Evolutionary conservation across 2,113 vertebrate species (phyloP).

Genomic region (mouse (Mus musculus)): DNA sequence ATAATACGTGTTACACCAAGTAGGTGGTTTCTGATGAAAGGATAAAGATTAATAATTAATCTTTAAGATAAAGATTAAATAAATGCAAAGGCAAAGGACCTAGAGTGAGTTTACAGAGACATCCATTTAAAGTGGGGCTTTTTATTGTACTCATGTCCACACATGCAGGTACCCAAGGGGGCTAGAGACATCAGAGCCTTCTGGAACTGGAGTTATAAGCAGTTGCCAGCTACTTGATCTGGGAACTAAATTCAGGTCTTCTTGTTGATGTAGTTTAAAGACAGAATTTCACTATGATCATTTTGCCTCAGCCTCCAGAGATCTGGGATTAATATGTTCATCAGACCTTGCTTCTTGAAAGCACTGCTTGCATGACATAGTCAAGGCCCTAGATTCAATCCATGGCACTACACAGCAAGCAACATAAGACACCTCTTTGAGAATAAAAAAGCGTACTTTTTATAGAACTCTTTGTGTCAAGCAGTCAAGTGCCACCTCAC

Average conservation of each 20-base stretch:
- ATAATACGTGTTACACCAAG: not conserved
- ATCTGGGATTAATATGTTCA: not conserved
- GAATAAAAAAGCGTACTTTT: constrained; percentile 23
- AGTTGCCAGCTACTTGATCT: not conserved
- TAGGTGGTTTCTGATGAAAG: constrained; percentile 39
- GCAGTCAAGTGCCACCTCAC: not conserved
- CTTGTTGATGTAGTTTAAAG: not conserved
- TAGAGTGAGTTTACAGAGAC: not conserved
- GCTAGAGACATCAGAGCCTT: not conserved
- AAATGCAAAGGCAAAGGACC: not conserved
- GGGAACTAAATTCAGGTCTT: not conserved
- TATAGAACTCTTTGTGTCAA: constrained; percentile 30
- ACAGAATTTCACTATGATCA: not conserved
- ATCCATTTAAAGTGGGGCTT: no score
- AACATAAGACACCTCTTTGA: not conserved
- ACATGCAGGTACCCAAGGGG: not conserved
- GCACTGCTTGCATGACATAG: not conserved
- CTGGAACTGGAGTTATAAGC: not conserved
- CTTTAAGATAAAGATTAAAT: not conserved
- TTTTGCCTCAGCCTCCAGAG: not conserved
- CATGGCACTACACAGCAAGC: not conserved
- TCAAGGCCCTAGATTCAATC: not conserved
- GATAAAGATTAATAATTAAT: not conserved
- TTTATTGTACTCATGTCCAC: not conserved
- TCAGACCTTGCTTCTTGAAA: constrained; percentile 24